Base-by-base conservation (phyloP, 2,797 vertebrate species). In the Paramormyrops hopkinsi region DNA sequence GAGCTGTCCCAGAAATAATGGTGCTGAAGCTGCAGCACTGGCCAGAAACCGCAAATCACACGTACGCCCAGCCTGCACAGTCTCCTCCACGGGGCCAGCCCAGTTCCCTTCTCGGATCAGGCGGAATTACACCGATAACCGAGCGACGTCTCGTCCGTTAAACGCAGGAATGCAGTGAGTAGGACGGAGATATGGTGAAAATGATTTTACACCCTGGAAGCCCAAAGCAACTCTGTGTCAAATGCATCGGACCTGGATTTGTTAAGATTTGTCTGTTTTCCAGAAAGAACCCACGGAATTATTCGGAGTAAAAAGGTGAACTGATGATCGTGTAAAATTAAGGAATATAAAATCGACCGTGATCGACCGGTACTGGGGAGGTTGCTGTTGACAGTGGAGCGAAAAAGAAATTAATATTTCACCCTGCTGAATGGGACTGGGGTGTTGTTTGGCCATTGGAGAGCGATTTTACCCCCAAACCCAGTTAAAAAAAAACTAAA, bases 1-100 rank as follows among this genome's bases (percentile, higher is more conserved):
- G 97, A 97, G 96, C 98, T 98, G 97, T 99, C 98, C 97, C 97
- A 96, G 94, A 93, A 93, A 95, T 93, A 93, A 90, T 94, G 96
- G 97, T 97, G 97, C 97, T 98, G 97, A 97, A 98, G 94, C 95
- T 95, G 96, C 94, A 92, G 94, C 94, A 92, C 91, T 89, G 50
- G 88, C 65, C 87, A 33, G 88, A 88, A 62, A 87, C 83, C 76
- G 79, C 79, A 87, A 79, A 25, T 41, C 85, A 84, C 79, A 41
- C 53, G 89, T 69, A 76, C 83, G 33, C 87, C 73, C 89, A 88
- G 46, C 88, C 22, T 56, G 83, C 14, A 62, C 44, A 25, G 33
- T 33, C 51, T 22, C 41, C 25, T 48, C 87, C 73, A 86, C 54
- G 90, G 93, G 93, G 93, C 94, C 94, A 82, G 92, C 94, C 93